Base-by-base conservation (phyloP, 2,888 invertebrate genomes). In the Erpobdella octoculata region DNA sequence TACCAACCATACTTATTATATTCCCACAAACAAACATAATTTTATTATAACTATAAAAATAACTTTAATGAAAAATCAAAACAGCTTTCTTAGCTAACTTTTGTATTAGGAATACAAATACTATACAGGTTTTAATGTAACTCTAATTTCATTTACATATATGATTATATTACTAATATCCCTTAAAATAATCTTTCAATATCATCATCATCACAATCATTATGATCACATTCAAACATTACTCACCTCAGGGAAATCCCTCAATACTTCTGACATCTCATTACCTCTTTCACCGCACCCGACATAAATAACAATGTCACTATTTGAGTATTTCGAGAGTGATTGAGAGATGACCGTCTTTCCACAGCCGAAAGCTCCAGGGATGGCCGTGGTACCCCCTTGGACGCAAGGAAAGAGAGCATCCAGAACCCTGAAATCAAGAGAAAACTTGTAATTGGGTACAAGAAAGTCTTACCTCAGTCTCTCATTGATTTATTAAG, bases 331-430 rank as follows among this genome's bases (percentile, higher is more conserved):
- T 85, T 99, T 99, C 80, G 97, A 98, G 74, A 99, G 87, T 1
- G 98, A 93, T 86, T 98, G 98, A 6, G 97, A 98, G 86, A 99
- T 98, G 81, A 99, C 98, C 84, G 98, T 99, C 87, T 99, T 99
- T 79, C 98, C 98, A 85, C 98, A 99, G 84, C 98, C 98, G 86
- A 99, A 98, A 81, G 98, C 98, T 73, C 98, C 97, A 79, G 96
- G 96, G 85, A 97, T 96, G 80, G 96, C 96, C 1, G 97, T 97
- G 58, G 97, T 97, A 76, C 97, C 97, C 75, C 97, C 97, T 85
- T 95, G 95, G 31, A 97, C 96, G 83, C 94, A 95, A 88, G 98
- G 98, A 88, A 99, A 98, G 65, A 99, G 88, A 0, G 97, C 92
- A 86, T 99, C 98, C 74, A 99, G 87, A 68, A 98, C 97, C 75